Evolutionary conservation across 2,797 vertebrate species (phyloP), one percentile per base, ranked within the genome.

Genomic region (Aythya fuligula): DNA sequence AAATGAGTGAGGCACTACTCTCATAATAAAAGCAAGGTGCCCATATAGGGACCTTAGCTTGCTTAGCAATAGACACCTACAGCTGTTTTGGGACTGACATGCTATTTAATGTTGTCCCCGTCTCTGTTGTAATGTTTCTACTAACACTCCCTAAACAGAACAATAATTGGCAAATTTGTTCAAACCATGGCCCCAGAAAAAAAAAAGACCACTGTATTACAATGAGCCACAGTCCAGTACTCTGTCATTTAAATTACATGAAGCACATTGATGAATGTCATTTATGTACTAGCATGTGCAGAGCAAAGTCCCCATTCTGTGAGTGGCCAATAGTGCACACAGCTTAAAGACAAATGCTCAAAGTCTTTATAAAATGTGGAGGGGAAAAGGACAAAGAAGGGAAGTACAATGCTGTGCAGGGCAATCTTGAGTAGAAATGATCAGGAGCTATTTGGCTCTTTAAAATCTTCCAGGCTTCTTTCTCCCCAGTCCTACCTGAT

Each of bases 271-370:
- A 85, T 47, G 54, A 57, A 87, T 78, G 54, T 43, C 7, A 3
- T 27, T 11, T 36, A 80, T 85, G 62, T 64, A 89, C 28, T 85
- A 71, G 25, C 1, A 24, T 30, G 70, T 58, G 73, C 60, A 93
- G 75, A 93, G 90, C 53, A 81, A 88, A 94, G 38, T 15, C 32
- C 18, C 9, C 38, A 8, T 91, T 92, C 91, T 69, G 22, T 22
- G 77, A 54, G 32, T 4, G 3, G 20, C 32, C 77, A 85, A 19
- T 2, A 56, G 39, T 3, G n/a, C 27, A 36, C 36, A 56, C 6
- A 65, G 8, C 53, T 77, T 51, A 74, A 89, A 56, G 45, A 57
- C 27, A 91, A 93, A 51, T 77, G 27, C 32, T 60, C 8, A 3
- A 79, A 74, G 41, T 74, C 25, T 43, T 45, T 76, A 4, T 67